Conservation (phyloP, 1,140 invertebrate species). For the Caerostris darwini region DNA sequence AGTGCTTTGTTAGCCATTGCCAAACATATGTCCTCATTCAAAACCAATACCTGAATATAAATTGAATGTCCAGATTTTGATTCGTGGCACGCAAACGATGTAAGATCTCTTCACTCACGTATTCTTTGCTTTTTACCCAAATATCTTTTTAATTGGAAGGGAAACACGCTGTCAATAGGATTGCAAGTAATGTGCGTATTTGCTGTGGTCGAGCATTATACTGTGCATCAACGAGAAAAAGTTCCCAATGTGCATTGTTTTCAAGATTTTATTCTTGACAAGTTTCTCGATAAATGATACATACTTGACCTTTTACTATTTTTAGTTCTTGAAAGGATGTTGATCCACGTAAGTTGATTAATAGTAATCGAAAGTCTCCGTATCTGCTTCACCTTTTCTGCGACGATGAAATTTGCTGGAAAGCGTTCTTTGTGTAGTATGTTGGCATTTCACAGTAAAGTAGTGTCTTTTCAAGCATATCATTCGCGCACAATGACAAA, state of each 20-base stretch:
- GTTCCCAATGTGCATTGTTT: conserved; percentile 79
- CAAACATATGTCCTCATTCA: conserved; percentile 73
- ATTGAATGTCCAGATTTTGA: conserved; percentile 68
- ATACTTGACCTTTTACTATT: conserved; percentile 76
- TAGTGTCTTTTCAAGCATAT: neutral
- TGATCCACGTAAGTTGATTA: conserved; percentile 79
- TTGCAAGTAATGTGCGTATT: conserved; percentile 80
- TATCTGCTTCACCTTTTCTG: conserved; percentile 74
- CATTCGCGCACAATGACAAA: neutral
- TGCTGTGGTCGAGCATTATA: conserved; percentile 64
- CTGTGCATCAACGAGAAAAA: conserved; percentile 68
- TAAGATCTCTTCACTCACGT: conserved; percentile 73
- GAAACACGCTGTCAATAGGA: conserved; percentile 57
- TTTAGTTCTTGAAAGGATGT: conserved; percentile 79
- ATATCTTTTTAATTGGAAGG: conserved; percentile 59
- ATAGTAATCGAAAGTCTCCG: conserved; percentile 79
- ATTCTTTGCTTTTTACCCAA: conserved; percentile 77
- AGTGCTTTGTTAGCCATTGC: conserved; percentile 64
- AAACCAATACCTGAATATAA: conserved; percentile 76
- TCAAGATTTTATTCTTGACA: conserved; percentile 81
- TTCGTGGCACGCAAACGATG: conserved; percentile 39
- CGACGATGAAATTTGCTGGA: conserved; percentile 64
- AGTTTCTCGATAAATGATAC: conserved; percentile 79
- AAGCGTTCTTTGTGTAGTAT: conserved; percentile 67
- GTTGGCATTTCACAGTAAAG: conserved; percentile 71